Evolutionary conservation across 2,888 invertebrate species (phyloP).

Genomic region (Mythimna albipuncta): DNA sequence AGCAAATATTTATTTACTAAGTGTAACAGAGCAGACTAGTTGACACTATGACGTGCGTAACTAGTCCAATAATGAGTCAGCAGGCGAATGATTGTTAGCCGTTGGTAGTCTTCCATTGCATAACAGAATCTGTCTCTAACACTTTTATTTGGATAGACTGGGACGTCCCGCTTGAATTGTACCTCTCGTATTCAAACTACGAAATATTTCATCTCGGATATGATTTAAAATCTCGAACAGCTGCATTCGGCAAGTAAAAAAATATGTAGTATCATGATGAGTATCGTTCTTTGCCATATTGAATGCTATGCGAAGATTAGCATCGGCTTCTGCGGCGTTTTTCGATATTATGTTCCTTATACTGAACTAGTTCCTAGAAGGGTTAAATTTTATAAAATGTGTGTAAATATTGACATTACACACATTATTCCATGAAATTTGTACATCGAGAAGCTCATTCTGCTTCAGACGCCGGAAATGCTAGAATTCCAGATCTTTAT

Average conservation of each 20-base stretch:
- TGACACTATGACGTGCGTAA: constrained; percentile 21
- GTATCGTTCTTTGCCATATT: neutral
- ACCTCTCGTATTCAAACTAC: neutral
- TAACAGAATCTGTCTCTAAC: constrained; percentile 33
- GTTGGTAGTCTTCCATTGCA: constrained; percentile 31
- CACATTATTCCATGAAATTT: constrained; percentile 36
- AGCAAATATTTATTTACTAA: neutral
- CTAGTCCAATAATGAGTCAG: constrained; percentile 27
- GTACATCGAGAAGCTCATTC: constrained; percentile 17
- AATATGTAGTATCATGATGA: neutral
- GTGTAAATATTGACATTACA: constrained; percentile 42
- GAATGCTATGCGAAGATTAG: neutral
- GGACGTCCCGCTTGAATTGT: constrained; percentile 6
- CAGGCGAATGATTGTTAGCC: constrained; percentile 8
- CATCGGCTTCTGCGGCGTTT: constrained; percentile 2
- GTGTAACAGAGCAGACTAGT: constrained; percentile 19
- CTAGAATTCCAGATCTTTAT: constrained; percentile 58
- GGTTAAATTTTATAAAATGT: constrained; percentile 26
- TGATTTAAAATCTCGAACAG: neutral
- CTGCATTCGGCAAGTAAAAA: neutral
- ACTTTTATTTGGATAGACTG: constrained; percentile 10
- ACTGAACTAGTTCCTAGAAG: constrained; percentile 19
- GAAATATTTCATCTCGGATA: constrained; percentile 1
- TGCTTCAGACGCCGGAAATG: constrained; percentile 57
- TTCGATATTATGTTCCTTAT: constrained; percentile 1